Evolutionary conservation across 2,797 vertebrate species (phyloP), one percentile per base, ranked within the genome.

Genomic region (Nyctibius grandis): DNA sequence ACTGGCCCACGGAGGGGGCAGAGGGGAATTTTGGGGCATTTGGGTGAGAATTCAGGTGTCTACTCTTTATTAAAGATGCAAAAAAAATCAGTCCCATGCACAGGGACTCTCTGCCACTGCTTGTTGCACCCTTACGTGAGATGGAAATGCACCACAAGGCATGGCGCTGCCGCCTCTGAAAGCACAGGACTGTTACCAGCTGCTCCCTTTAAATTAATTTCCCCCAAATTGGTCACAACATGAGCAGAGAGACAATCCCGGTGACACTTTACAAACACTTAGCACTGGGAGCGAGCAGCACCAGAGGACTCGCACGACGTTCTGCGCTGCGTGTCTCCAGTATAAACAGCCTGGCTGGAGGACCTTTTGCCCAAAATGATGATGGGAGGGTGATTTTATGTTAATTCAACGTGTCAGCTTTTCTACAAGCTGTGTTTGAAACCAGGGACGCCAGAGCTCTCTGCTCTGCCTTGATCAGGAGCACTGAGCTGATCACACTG

Each of bases 371-470:
- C 78, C 60, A 87, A 93, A 96, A 97, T 94, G 60, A 96, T 13
- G 64, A 88, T 60, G 51, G 33, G 79, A 94, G 95, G 89, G 57
- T 81, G 93, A 65, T 40, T 96, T 96, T 92, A 96, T 91, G 85
- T 93, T 98, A 97, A 98, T 97, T 88, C 83, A 94, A 95, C 4
- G 6, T 96, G 97, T 97, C 97, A 97, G 96, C 51, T 93, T 96
- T 95, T 93, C 96, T 18, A 7, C 10, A 5, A 97, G 92, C 84
- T 90, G 82, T 95, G 75, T 97, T 83, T 95, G 90, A 94, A 97
- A 94, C 74, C 84, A 85, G 84, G 88, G 68, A 83, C 75, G 89
- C 67, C 11, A 38, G 88, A 69, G 64, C 34, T 69, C 74, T 77
- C 45, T 84, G 63, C 69, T 97, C 89, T 91, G 20, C 64, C 70